Base-by-base conservation (phyloP, 2,113 vertebrate species). In the Cryptotis parvus region DNA sequence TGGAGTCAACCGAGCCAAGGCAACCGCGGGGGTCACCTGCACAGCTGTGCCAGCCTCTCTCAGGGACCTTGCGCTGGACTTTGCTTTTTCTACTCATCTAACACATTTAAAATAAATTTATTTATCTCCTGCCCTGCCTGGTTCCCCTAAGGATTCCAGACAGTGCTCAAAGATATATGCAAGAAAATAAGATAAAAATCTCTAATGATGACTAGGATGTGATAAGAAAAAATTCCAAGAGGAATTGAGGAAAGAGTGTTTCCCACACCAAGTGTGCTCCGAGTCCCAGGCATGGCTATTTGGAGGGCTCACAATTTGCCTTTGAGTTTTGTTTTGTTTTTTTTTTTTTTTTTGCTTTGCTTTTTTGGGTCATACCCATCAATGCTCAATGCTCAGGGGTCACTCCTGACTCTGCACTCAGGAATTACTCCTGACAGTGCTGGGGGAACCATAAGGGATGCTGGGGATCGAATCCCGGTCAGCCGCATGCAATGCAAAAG, bases 61-160 rank as follows among this genome's bases (percentile, higher is more conserved):
- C 7, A 0, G n/a, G 1, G 2, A 29, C 39, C 4, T 1, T 3
- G 43, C n/a, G n/a, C 29, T 45, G n/a, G 49, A 84, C 73, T 94
- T 86, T 43, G 86, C 73, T 94, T 66, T 94, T 66, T 84, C 73
- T 9, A 41, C 61, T 37, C 65, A 69, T 55, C 77, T 22, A 29
- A 61, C 82, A 81, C 45, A 5, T 75, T 88, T 87, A 87, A 87
- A 78, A 84, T 65, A 35, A 87, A 79, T 65, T 9, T 65, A 66
- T 37, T 73, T 69, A 90, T 88, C 74, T 49, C 75, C 55, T 68
- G 69, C 65, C 91, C 84, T 74, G 45, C 63, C 91, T 94, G 55
- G 63, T 81, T 84, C 74, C 91, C 74, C 85, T 66, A 70, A 80
- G 63, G 77, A 73, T 20, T 76, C n/a, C 37, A 77, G 72, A 55